phyloP scores from a whole-genome alignment of 2,113 vertebrate genomes.

The Eulacestoma nigropectus region DNA sequence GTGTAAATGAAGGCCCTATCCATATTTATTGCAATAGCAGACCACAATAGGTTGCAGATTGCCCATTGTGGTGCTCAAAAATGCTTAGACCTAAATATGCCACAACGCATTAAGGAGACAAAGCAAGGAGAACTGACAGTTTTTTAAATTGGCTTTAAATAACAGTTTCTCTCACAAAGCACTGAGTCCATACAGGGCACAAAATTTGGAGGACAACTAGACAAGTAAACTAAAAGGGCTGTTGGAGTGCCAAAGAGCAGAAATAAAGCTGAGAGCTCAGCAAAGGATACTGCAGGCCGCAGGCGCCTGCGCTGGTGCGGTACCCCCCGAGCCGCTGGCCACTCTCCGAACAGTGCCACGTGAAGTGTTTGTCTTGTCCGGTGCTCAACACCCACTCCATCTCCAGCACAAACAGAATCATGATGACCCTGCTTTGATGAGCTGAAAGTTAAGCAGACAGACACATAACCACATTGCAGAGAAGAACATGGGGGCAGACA shows the following conservation, averaged over 20 bases:
- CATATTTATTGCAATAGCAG: neutral
- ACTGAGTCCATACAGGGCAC: neutral
- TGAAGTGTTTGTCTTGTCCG: conserved; percentile 91
- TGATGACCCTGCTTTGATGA: conserved; percentile 89
- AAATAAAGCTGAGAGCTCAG: neutral
- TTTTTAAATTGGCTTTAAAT: conserved; percentile 23
- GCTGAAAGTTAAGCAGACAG: conserved; percentile 73
- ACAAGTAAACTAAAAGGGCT: neutral
- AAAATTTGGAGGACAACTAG: neutral
- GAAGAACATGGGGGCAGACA: neutral
- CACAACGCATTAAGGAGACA: neutral
- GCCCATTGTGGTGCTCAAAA: neutral
- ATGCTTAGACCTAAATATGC: conserved; percentile 47
- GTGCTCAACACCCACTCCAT: conserved; percentile 98
- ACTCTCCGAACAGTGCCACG: conserved; percentile 95
- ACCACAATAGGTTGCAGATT: neutral
- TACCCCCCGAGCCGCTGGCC: conserved; percentile 88
- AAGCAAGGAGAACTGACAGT: neutral
- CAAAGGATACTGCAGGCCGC: conserved; percentile 96
- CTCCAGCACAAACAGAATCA: conserved; percentile 94
- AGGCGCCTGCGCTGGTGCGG: conserved; percentile 86
- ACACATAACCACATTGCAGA: neutral
- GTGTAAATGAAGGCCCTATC: neutral
- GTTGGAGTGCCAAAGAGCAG: neutral
- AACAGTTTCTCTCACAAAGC: neutral